Conservation (phyloP, 2,113 vertebrate species). For the Empidonax alnorum region DNA sequence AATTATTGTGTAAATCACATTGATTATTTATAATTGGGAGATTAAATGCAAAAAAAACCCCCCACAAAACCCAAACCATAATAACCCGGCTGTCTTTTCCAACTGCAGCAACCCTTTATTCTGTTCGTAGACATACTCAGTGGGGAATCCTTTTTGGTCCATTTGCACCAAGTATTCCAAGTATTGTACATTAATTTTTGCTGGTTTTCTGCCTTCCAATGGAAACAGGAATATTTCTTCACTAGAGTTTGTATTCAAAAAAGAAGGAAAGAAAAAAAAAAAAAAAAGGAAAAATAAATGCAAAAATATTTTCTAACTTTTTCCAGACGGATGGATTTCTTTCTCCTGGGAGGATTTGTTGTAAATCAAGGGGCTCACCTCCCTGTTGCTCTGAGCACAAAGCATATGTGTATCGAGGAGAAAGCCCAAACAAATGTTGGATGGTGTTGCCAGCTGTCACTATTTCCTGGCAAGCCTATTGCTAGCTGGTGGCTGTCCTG, state of each 20-base stretch:
- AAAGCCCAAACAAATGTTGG: slow-evolving; percentile 7
- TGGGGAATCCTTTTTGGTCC: slow-evolving; percentile 32
- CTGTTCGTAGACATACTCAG: background rate
- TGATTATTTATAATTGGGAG: slow-evolving; percentile 65
- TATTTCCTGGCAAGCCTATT: background rate
- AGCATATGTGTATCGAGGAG: background rate
- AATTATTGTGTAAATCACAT: slow-evolving; percentile 73
- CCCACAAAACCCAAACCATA: background rate
- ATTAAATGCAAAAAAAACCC: slow-evolving; percentile 36
- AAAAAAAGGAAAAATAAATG: slow-evolving; percentile 71
- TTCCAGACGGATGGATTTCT: slow-evolving; percentile 52
- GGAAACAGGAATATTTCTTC: slow-evolving; percentile 73
- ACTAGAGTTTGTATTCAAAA: slow-evolving; percentile 67
- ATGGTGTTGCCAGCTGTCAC: slow-evolving; percentile 1
- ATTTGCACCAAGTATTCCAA: slow-evolving; percentile 27
- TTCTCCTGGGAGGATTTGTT: slow-evolving; percentile 39
- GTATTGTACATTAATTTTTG: slow-evolving; percentile 56
- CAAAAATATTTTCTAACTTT: slow-evolving; percentile 77
- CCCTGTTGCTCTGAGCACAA: background rate
- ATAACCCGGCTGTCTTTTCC: slow-evolving; percentile 42
- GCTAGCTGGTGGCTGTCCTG: background rate
- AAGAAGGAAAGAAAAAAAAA: slow-evolving; percentile 9
- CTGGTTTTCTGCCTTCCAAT: slow-evolving; percentile 51
- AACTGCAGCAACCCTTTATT: slow-evolving; percentile 11
- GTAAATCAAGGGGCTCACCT: background rate